phyloP scores from a whole-genome alignment of 1,140 invertebrate genomes.

The Brevipalpus yothersi region DNA sequence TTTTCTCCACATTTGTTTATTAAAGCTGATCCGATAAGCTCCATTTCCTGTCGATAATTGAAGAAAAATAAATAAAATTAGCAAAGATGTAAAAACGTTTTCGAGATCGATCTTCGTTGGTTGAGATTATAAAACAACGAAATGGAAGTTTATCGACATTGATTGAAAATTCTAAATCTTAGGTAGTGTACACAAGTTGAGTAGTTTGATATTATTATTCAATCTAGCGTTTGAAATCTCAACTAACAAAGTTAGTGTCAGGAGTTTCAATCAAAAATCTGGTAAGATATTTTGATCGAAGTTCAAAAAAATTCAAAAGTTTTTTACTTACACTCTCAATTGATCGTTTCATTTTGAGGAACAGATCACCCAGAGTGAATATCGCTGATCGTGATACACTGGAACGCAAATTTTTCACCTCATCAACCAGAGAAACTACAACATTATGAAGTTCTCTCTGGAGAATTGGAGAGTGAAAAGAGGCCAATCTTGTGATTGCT shows the following conservation, averaged over 20 bases:
- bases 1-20: slow-evolving; percentile 70
- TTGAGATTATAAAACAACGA: too few relatives aligned
- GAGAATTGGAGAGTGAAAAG: slow-evolving; percentile 38
- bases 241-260: too few relatives aligned
- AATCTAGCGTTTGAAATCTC: too few relatives aligned
- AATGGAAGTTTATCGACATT: too few relatives aligned
- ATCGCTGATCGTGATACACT: slow-evolving; percentile 68
- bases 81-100: too few relatives aligned
- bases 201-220: too few relatives aligned
- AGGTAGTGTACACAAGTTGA: too few relatives aligned
- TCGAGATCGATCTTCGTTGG: too few relatives aligned
- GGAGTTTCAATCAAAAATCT: too few relatives aligned
- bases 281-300: too few relatives aligned
- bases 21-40: slow-evolving; percentile 50
- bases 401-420: slow-evolving; percentile 54
- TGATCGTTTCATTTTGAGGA: slow-evolving; percentile 33
- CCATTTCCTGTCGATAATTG: slow-evolving; percentile 37
- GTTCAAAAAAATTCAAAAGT: not conserved
- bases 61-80: too few relatives aligned
- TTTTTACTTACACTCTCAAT: slow-evolving; percentile 40
- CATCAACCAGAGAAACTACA: slow-evolving; percentile 39
- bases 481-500: slow-evolving; percentile 39
- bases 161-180: too few relatives aligned
- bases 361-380: slow-evolving; percentile 45
- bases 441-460: slow-evolving; percentile 32